Conservation (phyloP, 1,140 invertebrate species). For the Tribolium castaneum region DNA sequence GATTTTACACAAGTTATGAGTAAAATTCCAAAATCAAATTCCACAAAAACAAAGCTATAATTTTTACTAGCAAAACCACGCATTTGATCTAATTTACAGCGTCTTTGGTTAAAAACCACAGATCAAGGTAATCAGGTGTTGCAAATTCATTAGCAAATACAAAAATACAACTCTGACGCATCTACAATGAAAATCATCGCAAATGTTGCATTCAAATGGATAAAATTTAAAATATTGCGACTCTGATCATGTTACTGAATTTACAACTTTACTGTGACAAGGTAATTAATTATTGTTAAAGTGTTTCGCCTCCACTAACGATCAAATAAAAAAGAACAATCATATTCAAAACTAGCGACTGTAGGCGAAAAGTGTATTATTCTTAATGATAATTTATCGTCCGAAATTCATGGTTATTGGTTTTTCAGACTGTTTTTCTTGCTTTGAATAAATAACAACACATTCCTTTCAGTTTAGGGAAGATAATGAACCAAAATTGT, state of each 20-base stretch:
- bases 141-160: background rate
- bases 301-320: background rate
- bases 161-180: background rate
- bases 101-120: background rate
- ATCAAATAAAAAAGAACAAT: background rate
- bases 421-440: background rate
- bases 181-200: background rate
- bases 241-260: background rate
- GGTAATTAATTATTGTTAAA: background rate
- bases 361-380: background rate
- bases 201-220: too few species aligned
- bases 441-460: background rate
- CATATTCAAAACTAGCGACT: background rate
- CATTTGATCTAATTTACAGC: background rate
- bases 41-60: background rate
- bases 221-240: background rate
- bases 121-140: background rate
- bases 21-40: background rate
- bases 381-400: background rate
- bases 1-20: too few species aligned
- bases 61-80: background rate
- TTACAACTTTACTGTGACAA: background rate
- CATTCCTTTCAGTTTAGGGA: background rate
- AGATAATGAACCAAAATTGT: background rate
- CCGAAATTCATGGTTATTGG: background rate